Evolutionary conservation across 2,888 invertebrate genomes (phyloP), one percentile per base, ranked within the genome.

Genomic region (Sipha maydis): DNA sequence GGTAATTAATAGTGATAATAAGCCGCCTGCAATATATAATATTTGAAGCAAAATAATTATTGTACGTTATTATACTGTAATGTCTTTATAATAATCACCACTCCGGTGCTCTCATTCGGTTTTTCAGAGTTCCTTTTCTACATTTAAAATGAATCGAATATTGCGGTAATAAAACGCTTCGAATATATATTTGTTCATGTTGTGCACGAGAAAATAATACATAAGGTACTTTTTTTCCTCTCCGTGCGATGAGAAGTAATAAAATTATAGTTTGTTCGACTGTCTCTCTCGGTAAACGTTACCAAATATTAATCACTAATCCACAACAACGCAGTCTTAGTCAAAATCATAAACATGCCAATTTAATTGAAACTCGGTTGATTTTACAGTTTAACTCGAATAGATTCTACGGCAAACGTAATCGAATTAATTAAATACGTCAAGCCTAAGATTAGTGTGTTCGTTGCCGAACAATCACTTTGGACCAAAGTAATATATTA

Each of bases 371-470:
- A 84, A 75, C 75, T 61, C 61, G 38, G 75, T 84, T 84, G 83
- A 84, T 84, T 84, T 84, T 76, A 61, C 83, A 38, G 83, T 83
- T 83, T 28, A 75, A 75, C 75, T 84, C 38, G 61, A 84, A 84
- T 84, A 84, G 76, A 84, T 84, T 84, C 19, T 21, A 84, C 75
- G 38, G 71, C 38, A 48, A 25, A 75, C 56, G 38, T 41, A 75
- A 84, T 84, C 61, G 41, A 75, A 84, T 84, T 84, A 84, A 84
- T 84, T 84, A 84, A 84, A 84, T 75, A 84, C 83, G 75, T 76
- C 75, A 84, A 61, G 21, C 61, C 75, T 9, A 48, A 83, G 61
- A 84, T 84, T 38, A 84, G 75, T n/a, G 75, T 75, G 75, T 38
- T 83, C 75, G 38, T 3, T 75, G 61, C 38, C 8, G 28, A 84